Conservation (phyloP, 1,140 invertebrate species). For the Sitodiplosis mosellana region DNA sequence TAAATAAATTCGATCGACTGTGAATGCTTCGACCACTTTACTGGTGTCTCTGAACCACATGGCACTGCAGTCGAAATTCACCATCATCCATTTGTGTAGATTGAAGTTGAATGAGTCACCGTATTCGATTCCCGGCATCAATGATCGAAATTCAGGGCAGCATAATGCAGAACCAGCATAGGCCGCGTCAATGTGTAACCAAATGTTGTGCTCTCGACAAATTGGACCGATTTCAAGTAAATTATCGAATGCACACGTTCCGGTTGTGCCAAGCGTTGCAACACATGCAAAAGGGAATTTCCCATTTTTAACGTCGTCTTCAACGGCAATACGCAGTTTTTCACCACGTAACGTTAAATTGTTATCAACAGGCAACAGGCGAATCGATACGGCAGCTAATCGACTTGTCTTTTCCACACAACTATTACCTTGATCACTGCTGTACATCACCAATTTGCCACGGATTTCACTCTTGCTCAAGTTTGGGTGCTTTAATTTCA, state of each 20-base stretch:
- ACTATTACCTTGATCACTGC: conserved; percentile 78
- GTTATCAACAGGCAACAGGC: conserved; percentile 54
- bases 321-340: conserved; percentile 50
- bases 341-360: conserved; percentile 55
- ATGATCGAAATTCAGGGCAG: conserved; percentile 78
- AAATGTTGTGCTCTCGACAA: conserved; percentile 54
- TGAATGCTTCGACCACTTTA: conserved; percentile 69
- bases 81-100: conserved; percentile 79
- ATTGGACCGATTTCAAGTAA: conserved; percentile 63
- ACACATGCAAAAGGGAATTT: conserved; percentile 64
- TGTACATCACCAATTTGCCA: conserved; percentile 66
- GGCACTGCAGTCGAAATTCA: conserved; percentile 82
- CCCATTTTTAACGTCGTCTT: conserved; percentile 50
- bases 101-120: conserved; percentile 30
- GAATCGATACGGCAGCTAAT: conserved; percentile 63
- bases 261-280: conserved; percentile 80
- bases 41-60: conserved; percentile 71
- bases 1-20: conserved; percentile 82
- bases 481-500: conserved; percentile 36
- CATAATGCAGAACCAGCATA: conserved; percentile 76
- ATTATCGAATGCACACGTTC: conserved; percentile 82
- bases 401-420: conserved; percentile 78
- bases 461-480: conserved; percentile 41
- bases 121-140: conserved; percentile 73
- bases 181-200: conserved; percentile 82